Conservation (phyloP, 2,797 vertebrate species). For the Peromyscus melanophrys region DNA sequence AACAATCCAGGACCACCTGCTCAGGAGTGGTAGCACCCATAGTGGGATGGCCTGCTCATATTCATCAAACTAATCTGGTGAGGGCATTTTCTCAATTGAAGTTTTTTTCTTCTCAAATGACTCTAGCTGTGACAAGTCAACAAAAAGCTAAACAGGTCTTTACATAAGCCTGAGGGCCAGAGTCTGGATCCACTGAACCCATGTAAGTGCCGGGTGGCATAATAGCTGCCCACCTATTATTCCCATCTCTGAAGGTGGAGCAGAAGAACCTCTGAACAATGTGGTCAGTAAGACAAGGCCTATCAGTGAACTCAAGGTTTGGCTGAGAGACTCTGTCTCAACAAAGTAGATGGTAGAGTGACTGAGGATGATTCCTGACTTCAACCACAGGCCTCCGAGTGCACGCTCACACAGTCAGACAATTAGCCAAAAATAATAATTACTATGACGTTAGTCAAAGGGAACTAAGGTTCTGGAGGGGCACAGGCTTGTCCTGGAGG, state of each 20-base stretch:
- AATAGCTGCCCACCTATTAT: not conserved
- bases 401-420: not conserved
- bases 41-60: not conserved
- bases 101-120: not conserved
- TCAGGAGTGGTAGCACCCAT: too few species aligned
- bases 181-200: not conserved
- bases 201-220: too few species aligned
- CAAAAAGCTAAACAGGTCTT: not conserved
- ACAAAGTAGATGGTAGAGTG: too few species aligned
- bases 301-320: too few species aligned
- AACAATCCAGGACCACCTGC: not conserved
- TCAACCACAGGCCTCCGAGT: not conserved
- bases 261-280: too few species aligned
- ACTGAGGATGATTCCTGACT: too few species aligned
- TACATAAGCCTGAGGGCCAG: not conserved
- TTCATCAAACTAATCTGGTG: too few species aligned
- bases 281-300: too few species aligned
- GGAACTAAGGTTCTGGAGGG: not conserved
- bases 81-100: not conserved
- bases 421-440: not conserved
- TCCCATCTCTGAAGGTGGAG: not conserved
- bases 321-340: not conserved
- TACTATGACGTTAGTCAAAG: not conserved
- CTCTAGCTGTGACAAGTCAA: not conserved
- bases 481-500: fast-evolving